A percentile compares a stretch with the other conserved stretches of the same genome.
Evolutionary conservation across 30 jellyfish, hydroid and myxozoan genomes (phyloP).

Genomic region (Turritopsis dohrnii): DNA sequence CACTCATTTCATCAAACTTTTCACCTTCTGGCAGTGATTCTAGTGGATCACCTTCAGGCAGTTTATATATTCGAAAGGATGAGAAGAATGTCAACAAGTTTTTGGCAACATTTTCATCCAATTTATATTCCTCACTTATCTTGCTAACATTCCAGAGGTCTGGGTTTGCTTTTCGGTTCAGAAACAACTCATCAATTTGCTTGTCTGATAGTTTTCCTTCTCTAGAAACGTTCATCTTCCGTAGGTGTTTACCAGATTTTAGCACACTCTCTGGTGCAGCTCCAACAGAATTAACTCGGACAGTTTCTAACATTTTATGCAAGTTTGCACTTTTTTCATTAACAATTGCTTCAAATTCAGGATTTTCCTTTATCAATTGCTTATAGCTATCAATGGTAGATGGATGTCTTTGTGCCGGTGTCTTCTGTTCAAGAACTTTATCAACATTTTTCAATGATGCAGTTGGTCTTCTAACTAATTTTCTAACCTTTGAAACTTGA

Average conservation of each 20-base stretch:
- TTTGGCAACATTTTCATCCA: constrained; percentile 34
- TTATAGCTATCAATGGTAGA: constrained; percentile 27
- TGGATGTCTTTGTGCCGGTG: constrained; percentile 34
- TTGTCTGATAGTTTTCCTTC: constrained; percentile 30
- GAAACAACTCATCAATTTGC: constrained; percentile 20
- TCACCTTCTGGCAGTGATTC: not conserved
- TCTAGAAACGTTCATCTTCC: not conserved
- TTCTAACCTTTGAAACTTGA: constrained; percentile 21
- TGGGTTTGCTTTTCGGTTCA: constrained; percentile 28
- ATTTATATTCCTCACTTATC: constrained; percentile 22
- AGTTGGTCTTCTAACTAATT: constrained; percentile 20
- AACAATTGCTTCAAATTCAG: constrained; percentile 3
- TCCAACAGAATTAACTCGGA: constrained; percentile 36
- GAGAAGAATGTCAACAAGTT: constrained; percentile 15
- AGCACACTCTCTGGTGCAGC: constrained; percentile 29
- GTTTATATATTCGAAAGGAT: constrained; percentile 27
- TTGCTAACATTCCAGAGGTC: constrained; percentile 19
- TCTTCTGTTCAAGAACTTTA: constrained; percentile 27
- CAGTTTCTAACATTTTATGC: constrained; percentile 28
- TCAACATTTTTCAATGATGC: constrained; percentile 28
- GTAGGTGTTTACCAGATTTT: constrained; percentile 17
- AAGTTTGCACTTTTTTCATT: constrained; percentile 17
- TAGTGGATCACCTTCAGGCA: not conserved
- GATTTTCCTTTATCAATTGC: constrained; percentile 25
- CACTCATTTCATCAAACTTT: not conserved